A percentile compares a stretch with the other conserved stretches of the same genome.
These are phyloP conservation scores for Drosophila lini DNA, from an alignment of 1,140 invertebrate species.

Conservation along the genomic window DNA sequence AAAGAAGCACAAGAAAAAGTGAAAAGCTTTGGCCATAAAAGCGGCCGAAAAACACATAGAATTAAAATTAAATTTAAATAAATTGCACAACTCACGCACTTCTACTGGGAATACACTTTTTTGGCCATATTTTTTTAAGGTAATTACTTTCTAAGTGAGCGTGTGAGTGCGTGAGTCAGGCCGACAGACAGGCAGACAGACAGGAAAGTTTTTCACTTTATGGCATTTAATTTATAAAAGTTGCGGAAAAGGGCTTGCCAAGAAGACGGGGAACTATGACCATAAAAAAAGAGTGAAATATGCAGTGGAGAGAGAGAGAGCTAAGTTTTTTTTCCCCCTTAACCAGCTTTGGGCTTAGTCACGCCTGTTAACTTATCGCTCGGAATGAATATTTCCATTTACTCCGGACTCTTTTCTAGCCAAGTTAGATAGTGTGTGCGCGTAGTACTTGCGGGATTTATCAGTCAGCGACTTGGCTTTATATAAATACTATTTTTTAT, in stretches of 20 bases:
- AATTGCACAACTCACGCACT: slow-evolving; percentile 74
- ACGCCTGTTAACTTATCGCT: slow-evolving; percentile 73
- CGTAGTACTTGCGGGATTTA: slow-evolving; percentile 22
- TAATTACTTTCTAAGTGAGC: slow-evolving; percentile 78
- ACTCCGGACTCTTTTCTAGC: slow-evolving; percentile 9
- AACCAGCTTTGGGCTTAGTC: slow-evolving; percentile 43
- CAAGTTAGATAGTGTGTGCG: slow-evolving; percentile 45
- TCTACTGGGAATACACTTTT: slow-evolving; percentile 33
- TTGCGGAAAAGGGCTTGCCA: slow-evolving; percentile 54
- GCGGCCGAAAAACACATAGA: slow-evolving; percentile 54
- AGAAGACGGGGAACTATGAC: slow-evolving; percentile 11
- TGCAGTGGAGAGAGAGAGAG: slow-evolving; percentile 12
- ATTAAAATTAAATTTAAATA: slow-evolving; percentile 82
- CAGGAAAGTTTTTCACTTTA: slow-evolving; percentile 75
- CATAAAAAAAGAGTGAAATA: slow-evolving; percentile 22
- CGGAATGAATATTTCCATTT: slow-evolving; percentile 51
- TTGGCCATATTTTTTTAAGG: slow-evolving; percentile 63
- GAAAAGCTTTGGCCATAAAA: slow-evolving; percentile 61
- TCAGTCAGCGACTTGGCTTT: slow-evolving; percentile 53
- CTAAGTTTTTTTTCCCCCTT: slow-evolving; percentile 47
- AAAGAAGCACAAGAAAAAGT: slow-evolving; percentile 34
- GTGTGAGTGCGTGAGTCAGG: slow-evolving; percentile 68
- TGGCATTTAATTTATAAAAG: slow-evolving; percentile 60
- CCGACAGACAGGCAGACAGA: slow-evolving; percentile 35
- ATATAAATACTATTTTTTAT: slow-evolving; percentile 50